phyloP scores from a whole-genome alignment of 2,888 invertebrate species.

The Diloba caeruleocephala region DNA sequence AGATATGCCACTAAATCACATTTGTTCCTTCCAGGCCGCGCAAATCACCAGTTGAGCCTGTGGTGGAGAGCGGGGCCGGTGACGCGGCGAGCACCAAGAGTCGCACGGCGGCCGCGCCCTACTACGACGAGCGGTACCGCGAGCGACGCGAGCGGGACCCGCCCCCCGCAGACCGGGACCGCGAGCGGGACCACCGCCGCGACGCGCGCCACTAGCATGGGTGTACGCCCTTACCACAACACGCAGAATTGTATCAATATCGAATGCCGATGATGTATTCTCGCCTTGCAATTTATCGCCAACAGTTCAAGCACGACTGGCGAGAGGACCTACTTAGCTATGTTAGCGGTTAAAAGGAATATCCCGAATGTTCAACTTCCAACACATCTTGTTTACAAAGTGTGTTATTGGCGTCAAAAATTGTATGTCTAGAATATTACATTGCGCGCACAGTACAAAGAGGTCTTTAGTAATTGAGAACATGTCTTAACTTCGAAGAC shows the following conservation, averaged over 20 bases:
- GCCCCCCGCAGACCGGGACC: slow-evolving; percentile 88
- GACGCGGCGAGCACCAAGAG: slow-evolving; percentile 86
- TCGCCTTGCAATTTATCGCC: too few relatives aligned
- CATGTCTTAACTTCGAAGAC: too few relatives aligned
- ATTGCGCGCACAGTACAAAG: too few relatives aligned
- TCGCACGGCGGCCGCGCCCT: slow-evolving; percentile 89
- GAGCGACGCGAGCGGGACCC: slow-evolving; percentile 90
- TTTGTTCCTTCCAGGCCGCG: slow-evolving; percentile 87
- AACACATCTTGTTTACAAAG: too few relatives aligned
- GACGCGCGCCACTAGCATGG: slow-evolving; percentile 63
- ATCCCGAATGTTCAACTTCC: too few relatives aligned
- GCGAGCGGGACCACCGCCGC: slow-evolving; percentile 80
- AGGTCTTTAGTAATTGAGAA: too few relatives aligned
- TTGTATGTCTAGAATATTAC: too few relatives aligned
- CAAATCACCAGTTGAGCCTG: slow-evolving; percentile 89
- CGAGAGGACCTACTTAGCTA: too few relatives aligned
- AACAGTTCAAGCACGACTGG: too few relatives aligned
- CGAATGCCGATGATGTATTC: too few relatives aligned
- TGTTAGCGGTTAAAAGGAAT: too few relatives aligned
- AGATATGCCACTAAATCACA: too few relatives aligned
- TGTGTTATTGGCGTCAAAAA: not conserved
- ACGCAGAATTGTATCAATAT: not conserved
- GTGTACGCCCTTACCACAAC: not conserved
- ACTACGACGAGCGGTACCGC: slow-evolving; percentile 96
- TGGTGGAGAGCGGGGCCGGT: slow-evolving; percentile 83